Percentiles rank a stretch among this genome's conserved stretches.
Conservation (phyloP, 2,113 vertebrate species). For the Phainopepla nitens region DNA sequence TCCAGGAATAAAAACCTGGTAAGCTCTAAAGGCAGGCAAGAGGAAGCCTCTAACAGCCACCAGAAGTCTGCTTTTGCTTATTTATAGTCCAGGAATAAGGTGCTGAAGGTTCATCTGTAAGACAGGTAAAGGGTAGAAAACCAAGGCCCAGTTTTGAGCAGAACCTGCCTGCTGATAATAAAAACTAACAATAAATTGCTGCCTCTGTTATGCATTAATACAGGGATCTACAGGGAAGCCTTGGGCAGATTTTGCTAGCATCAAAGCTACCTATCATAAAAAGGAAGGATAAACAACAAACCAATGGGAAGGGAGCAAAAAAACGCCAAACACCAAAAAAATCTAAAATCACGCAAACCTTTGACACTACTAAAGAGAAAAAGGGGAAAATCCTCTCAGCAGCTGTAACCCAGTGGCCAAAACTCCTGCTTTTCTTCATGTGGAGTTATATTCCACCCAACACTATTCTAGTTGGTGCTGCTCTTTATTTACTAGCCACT, state of each 20-base stretch:
- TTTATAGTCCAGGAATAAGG: accelerated
- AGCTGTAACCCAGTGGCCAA: background rate
- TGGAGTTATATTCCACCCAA: background rate
- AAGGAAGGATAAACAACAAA: background rate
- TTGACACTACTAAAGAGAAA: background rate
- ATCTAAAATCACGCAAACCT: background rate
- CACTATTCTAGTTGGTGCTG: background rate
- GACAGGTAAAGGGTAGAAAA: background rate
- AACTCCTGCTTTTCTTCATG: background rate
- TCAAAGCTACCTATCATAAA: background rate
- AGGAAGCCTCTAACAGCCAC: background rate
- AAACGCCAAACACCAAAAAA: background rate
- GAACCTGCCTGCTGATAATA: background rate
- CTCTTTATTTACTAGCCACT: background rate
- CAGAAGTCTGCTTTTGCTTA: background rate
- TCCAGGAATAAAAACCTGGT: background rate
- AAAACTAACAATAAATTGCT: background rate
- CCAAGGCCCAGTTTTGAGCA: background rate
- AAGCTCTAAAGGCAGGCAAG: background rate
- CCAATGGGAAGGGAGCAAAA: background rate
- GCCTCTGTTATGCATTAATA: background rate
- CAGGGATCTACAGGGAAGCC: background rate
- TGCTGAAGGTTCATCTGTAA: background rate
- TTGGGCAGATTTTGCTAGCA: background rate
- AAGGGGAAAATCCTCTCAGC: background rate